Base-by-base conservation (phyloP, 2,888 invertebrate genomes). In the Onchidella celtica region DNA sequence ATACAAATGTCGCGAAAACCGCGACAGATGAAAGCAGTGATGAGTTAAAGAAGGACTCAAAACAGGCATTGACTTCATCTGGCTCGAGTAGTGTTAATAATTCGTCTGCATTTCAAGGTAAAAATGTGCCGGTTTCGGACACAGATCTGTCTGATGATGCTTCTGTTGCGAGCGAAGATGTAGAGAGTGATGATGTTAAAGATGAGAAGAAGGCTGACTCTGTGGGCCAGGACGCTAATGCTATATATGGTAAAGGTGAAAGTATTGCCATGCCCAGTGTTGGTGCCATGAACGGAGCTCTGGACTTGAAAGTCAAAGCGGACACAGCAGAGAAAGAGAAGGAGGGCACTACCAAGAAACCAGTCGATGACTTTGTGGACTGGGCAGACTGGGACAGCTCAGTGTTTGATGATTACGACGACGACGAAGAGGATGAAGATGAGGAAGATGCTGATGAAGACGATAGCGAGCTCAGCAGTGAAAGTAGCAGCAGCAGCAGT, bases 331-430 rank as follows among this genome's bases (percentile, higher is more conserved):
- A 36, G 2, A 55, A 32, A 9, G 47, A 59, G 4, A 27, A 29
- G 14, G 68, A 34, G 21, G 69, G 38, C 21, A 47, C 38, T 11
- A 40, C 29, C 2, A 77, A 57, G 57, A 77, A 77, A 29, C 2
- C 47, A 2, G 11, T 24, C 24, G n/a, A n/a, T 32, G 66, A 79
- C 6, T 81, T 81, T 76, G 81, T 74, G 17, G 81, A 81, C 47
- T 81, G 81, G 81, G 47, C n/a, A 0, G 81, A 70, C 63, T 81
- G 81, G 81, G 75, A 81, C 29, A 68, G 38, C 32, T 69, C 81
- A 34, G 61, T 47, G 21, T 81, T 81, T 81, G 69, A 76, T 61
- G 24, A 69, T 40, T 81, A 75, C 32, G 75, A 81, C 6, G 63
- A 81, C 24, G 81, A 75, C 2, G 75, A 81, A n/a, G 72, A 73